Base-by-base conservation (phyloP, 1,140 invertebrate genomes). In the Homalodisca vitripennis region DNA sequence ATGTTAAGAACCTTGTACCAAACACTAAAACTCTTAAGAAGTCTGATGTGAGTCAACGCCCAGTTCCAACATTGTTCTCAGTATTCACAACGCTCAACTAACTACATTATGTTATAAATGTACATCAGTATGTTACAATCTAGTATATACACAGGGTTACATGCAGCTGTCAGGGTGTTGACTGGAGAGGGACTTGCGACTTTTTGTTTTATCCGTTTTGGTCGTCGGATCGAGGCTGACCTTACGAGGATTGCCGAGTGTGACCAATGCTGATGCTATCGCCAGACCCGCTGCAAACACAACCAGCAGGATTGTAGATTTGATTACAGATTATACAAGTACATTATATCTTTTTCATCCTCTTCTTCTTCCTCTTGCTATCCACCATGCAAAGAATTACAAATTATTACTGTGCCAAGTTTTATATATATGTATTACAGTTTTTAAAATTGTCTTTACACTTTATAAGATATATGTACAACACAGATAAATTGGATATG, bases 221-320 rank as follows among this genome's bases (percentile, higher is more conserved):
- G 83, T 83, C 78, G 89, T 84, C 72, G 87, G 83, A 68, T 89
- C 89, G 48, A 86, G 81, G 73, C 85, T 87, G 53, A 88, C 84
- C 77, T 89, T 87, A 68, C 89, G 81, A 30, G 89, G 89, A 80
- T 90, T 92, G 20, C 92, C 92, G 48, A 94, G 81, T 67, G 92
- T 92, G 67, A 94, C 92, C 73, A 95, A 85, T 68, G 92, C 91
- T 73, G 92, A 94, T 51, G 90, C 93, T 67, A 94, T 90, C 26
- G 91, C 91, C 73, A 94, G 80, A 64, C 92, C 92, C 71, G 88
- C 86, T 74, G 65, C 47, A 73, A 73, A 73, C 62, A 66, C 32
- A n/a, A n/a, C n/a, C n/a, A n/a, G n/a, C n/a, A n/a, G n/a, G n/a
- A n/a, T n/a, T n/a, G n/a, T n/a, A n/a, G n/a, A n/a, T n/a, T n/a